A percentile compares a stretch with the other conserved stretches of the same genome.
Conservation (phyloP, 2,888 invertebrate species). For the Enchytraeus crypticus region DNA sequence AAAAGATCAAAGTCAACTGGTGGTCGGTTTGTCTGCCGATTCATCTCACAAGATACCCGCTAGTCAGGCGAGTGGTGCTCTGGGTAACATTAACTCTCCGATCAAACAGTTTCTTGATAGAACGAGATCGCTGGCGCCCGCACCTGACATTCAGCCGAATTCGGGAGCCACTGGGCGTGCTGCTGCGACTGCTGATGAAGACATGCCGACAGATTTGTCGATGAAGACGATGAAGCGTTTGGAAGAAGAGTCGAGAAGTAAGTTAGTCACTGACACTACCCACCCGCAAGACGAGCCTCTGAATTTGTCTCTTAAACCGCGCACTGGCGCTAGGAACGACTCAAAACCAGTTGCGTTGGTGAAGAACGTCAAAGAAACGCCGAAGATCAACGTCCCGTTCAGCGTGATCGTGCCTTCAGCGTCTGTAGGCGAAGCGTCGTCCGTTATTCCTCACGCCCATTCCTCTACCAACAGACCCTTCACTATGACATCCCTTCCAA, state of each 20-base stretch:
- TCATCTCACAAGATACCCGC: background rate
- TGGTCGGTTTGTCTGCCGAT: background rate
- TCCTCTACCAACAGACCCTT: no score
- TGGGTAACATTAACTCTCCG: conserved; percentile 4
- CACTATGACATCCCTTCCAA: no score
- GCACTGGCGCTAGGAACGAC: background rate
- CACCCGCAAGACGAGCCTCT: conserved; percentile 2
- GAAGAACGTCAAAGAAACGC: no score
- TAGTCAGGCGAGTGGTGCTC: background rate
- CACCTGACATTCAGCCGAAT: background rate
- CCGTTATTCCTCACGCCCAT: no score
- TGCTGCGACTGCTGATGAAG: background rate
- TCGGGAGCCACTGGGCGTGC: background rate
- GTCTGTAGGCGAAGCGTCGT: no score
- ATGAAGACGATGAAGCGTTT: background rate
- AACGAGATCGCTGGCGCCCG: background rate
- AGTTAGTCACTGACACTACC: no score
- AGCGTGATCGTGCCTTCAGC: no score
- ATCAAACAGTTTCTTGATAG: conserved; percentile 11
- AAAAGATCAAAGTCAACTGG: no score
- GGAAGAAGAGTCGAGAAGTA: background rate
- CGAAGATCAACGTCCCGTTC: no score
- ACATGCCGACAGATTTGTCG: background rate
- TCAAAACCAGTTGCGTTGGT: background rate
- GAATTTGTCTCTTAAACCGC: background rate